Conservation (phyloP, 2,797 vertebrate species). For the Malacoctenus gilli region DNA sequence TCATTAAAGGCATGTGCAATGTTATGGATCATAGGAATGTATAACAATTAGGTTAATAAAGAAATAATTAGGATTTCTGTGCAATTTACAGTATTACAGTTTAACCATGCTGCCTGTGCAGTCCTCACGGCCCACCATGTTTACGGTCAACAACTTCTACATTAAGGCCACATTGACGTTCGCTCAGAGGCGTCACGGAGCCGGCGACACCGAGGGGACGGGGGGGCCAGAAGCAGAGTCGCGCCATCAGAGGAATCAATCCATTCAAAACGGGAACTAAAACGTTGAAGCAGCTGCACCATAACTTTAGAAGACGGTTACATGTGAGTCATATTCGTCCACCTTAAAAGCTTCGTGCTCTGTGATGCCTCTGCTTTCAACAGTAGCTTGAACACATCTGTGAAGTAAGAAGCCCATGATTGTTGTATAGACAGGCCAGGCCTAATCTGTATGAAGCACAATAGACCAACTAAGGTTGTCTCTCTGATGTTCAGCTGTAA, state of each 20-base stretch:
- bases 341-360: constrained; percentile 41
- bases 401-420: constrained; percentile 74
- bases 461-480: constrained; percentile 78
- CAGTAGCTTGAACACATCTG: constrained; percentile 72
- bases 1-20: constrained; percentile 82
- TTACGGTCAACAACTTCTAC: constrained; percentile 64
- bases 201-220: constrained; percentile 27
- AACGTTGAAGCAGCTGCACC: too few species aligned
- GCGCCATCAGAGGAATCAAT: constrained; percentile 32
- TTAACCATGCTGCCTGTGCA: constrained; percentile 68
- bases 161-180: constrained; percentile 59
- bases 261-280: too few species aligned
- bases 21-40: constrained; percentile 80
- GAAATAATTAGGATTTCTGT: constrained; percentile 69
- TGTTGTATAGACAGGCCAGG: constrained; percentile 76
- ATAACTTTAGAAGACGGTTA: constrained; percentile 1
- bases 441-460: constrained; percentile 82
- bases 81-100: constrained; percentile 67
- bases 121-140: constrained; percentile 65
- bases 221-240: constrained; percentile 20
- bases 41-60: constrained; percentile 71
- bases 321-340: neutral
- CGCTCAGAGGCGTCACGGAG: constrained; percentile 65
- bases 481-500: constrained; percentile 78
- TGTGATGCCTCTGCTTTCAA: constrained; percentile 65